Base-by-base conservation (phyloP, 1,140 invertebrate genomes). In the Galleria mellonella region DNA sequence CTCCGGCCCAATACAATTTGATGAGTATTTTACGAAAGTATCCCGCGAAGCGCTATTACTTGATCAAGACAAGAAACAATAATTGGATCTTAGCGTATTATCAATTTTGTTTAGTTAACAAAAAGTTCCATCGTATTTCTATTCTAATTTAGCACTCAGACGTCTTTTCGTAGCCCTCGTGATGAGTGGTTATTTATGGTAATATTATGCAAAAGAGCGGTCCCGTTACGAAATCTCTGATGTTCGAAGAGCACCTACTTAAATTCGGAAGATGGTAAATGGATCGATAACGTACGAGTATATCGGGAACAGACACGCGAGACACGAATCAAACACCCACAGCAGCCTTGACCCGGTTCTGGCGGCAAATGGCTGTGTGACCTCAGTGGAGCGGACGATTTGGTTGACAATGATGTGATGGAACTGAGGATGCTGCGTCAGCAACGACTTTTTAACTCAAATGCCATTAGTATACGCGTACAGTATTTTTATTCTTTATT, bases 281-380 rank as follows among this genome's bases (percentile, higher is more conserved):
- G 11, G 38, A 40, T 44, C 42, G 39, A 48, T 48, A 41, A 41
- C 12, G 12, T 15, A 29, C 9, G 38, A n/a, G 32, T 55, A 55
- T 43, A 48, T 55, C 43, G 44, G 32, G 43, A 49, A 51, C 40
- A 50, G 39, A 47, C 47, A 61, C 47, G 49, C 53, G 41, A 57
- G 27, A 52, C 47, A 32, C 44, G 45, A 50, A 48, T 54, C 51
- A 46, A 47, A 44, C 36, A 39, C 43, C 38, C 32, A 39, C 0
- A 7, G 11, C 3, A 39, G 47, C 57, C 57, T 61, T 61, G 57
- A 61, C 52, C 49, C 13, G 32, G 10, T 43, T 50, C 9, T 29
- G 17, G 41, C 43, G 33, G n/a, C 32, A 35, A 10, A 29, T 37
- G 35, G 13, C 35, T 11, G 13, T 14, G 13, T 7, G 13, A 8